Conservation (phyloP, 1,140 invertebrate genomes). For the Latrodectus geometricus region DNA sequence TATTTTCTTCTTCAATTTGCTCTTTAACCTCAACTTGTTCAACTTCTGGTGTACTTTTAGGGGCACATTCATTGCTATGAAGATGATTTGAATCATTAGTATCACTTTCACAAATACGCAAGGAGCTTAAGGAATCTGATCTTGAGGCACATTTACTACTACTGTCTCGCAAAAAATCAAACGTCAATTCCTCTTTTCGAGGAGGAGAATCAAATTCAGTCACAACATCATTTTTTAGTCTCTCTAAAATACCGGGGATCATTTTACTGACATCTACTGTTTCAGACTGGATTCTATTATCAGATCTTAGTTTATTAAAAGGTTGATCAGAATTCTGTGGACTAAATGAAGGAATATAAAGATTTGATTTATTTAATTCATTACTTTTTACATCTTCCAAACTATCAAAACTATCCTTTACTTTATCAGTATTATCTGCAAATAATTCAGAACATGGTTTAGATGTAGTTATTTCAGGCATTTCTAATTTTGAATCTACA, state of each 20-base stretch:
- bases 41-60: too few species aligned
- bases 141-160: conserved; percentile 17
- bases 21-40: too few species aligned
- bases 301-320: not conserved
- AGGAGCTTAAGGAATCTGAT: conserved; percentile 45
- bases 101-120: conserved; percentile 54
- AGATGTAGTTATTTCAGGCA: too few species aligned
- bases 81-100: conserved; percentile 51
- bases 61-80: too few species aligned
- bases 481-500: too few species aligned
- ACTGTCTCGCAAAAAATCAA: conserved; percentile 44
- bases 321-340: conserved; percentile 5
- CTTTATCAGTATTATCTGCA: too few species aligned
- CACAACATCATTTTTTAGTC: conserved; percentile 55
- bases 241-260: conserved; percentile 46
- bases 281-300: not conserved
- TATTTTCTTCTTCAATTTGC: too few species aligned
- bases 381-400: too few species aligned
- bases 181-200: conserved; percentile 46
- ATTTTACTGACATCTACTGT: conserved; percentile 48
- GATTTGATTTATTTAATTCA: not conserved
- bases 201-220: conserved; percentile 17
- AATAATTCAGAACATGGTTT: too few species aligned
- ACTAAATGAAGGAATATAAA: not conserved
- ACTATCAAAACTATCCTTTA: too few species aligned